Evolutionary conservation across 2,113 vertebrate species (phyloP).

Genomic region (Odobenus rosmarus): DNA sequence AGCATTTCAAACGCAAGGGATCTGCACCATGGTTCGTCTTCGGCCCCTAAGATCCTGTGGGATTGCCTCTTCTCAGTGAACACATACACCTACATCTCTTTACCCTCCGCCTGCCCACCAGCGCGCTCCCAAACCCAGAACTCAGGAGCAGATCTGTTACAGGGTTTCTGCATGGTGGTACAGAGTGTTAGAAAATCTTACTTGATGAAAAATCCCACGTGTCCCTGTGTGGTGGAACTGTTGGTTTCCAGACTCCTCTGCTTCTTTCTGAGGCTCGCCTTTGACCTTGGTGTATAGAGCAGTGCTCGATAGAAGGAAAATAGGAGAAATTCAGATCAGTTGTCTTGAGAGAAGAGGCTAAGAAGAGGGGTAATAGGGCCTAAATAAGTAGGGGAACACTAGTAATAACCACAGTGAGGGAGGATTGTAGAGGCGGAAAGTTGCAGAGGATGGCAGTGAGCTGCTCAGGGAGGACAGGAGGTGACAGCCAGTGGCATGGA

Average conservation of each 20-base stretch:
- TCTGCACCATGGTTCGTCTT: accelerated
- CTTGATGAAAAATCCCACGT: not conserved
- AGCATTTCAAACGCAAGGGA: accelerated
- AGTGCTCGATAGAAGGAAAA: not conserved
- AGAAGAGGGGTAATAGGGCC: not conserved
- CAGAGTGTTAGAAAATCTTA: not conserved
- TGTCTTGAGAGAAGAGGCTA: not conserved
- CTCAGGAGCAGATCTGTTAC: not conserved
- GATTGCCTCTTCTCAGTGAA: not conserved
- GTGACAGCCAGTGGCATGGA: not conserved
- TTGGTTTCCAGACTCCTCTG: not conserved
- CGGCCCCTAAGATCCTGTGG: accelerated
- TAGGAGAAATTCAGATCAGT: not conserved
- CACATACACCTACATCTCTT: not conserved
- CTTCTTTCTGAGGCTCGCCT: not conserved
- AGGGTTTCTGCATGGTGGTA: not conserved
- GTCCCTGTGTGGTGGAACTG: not conserved
- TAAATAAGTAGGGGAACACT: not conserved
- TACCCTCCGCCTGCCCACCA: not conserved
- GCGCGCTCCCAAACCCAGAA: accelerated
- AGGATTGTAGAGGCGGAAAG: not conserved
- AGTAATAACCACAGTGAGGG: accelerated
- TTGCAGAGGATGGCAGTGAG: not conserved
- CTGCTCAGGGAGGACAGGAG: not conserved
- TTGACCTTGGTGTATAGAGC: not conserved